These are phyloP conservation scores for Corydoras sp. DNA, from an alignment of 2,113 vertebrate genomes.

Conservation along the genomic window DNA sequence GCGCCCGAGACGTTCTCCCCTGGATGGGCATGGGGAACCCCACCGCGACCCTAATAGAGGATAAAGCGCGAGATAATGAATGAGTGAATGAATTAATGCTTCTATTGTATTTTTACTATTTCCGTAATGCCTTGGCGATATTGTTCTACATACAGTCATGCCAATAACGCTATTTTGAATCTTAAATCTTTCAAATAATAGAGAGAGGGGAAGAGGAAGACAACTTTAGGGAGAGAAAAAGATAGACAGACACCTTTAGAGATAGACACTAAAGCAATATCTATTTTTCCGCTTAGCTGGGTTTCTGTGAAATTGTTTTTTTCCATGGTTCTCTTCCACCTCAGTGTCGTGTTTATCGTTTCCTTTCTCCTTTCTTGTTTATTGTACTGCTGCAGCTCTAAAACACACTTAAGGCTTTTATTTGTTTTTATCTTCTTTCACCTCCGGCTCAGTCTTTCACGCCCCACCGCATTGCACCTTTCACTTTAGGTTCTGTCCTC, in stretches of 20 bases:
- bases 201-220: not conserved
- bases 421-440: conserved; percentile 32
- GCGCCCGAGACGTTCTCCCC: too few relatives aligned
- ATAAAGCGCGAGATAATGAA: too few relatives aligned
- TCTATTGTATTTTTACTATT: too few relatives aligned
- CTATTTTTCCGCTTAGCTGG: conserved; percentile 8
- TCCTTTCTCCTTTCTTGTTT: conserved; percentile 1
- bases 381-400: not conserved
- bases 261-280: conserved; percentile 19
- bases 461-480: not conserved
- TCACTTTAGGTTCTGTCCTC: not conserved
- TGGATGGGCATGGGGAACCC: too few relatives aligned
- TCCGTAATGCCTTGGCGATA: too few relatives aligned
- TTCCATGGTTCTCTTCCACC: not conserved
- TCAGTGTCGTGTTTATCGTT: not conserved
- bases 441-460: conserved; percentile 8
- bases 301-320: conserved; percentile 16
- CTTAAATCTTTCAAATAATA: too few relatives aligned
- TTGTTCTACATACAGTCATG: too few relatives aligned
- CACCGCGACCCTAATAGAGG: too few relatives aligned
- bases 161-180: too few relatives aligned
- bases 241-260: not conserved
- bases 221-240: not conserved
- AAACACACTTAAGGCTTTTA: conserved; percentile 10
- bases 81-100: too few relatives aligned